Base-by-base conservation (phyloP, 2,888 invertebrate species). In the Acrobeloides nanus region DNA sequence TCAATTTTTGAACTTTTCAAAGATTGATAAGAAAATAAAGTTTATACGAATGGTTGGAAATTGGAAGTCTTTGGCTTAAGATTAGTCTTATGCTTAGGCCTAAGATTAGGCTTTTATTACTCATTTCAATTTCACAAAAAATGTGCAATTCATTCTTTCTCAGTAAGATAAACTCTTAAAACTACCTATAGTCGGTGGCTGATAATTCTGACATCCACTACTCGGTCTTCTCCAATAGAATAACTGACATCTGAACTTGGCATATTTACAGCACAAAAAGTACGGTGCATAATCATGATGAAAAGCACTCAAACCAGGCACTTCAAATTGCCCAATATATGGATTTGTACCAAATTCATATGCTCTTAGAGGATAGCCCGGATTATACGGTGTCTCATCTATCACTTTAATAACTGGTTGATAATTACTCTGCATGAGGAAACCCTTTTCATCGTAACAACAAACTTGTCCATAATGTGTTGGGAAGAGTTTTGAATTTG, bases 191-290 rank as follows among this genome's bases (percentile, higher is more conserved):
- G 84, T 86, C 0, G 95, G 92, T 1, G 90, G 83, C 75, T 88
- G 88, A 75, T 95, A 97, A 3, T 88, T 87, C 1, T 89, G 86
- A 72, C 95, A 97, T 75, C 93, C 92, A 75, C 89, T 87, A 0
- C 89, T 86, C 0, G 89, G 89, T 53, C 95, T 81, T 25, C 68
- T 64, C 78, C 90, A 90, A 69, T 90, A 90, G 66, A 93, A 82
- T 75, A 86, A 87, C 0, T 88, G 88, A 79, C 90, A 89, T 72
- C 93, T 93, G 38, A 89, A 88, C 17, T 90, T 87, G 0, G 87
- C 83, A 89, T 92, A 95, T 72, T 84, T 79, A 73, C 95, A 97
- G 74, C 95, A 97, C 54, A 87, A 82, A 75, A 89, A 93, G 79
- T 86, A 89, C 0, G 93, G 90, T 60, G 87, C 84, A 78, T 89